Evolutionary conservation across 2,888 invertebrate species (phyloP).

Genomic region (Bimastos eiseni): DNA sequence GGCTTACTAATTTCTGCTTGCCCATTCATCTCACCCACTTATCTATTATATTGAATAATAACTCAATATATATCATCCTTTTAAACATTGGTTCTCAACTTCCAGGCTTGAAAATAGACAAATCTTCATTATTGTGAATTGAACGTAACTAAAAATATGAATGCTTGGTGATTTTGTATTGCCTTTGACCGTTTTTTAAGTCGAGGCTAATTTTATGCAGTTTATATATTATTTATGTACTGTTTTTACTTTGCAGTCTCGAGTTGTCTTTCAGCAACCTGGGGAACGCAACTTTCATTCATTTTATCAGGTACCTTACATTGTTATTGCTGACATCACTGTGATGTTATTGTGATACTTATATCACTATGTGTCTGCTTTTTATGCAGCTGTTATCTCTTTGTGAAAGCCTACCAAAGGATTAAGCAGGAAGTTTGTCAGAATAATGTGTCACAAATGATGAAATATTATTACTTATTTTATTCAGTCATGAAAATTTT

Average conservation of each 20-base stretch:
- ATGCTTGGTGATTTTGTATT: neutral
- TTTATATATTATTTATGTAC: slow-evolving; percentile 29
- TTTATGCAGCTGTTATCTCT: neutral
- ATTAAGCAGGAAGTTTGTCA: neutral
- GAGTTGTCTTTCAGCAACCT: slow-evolving; percentile 87
- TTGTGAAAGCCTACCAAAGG: neutral
- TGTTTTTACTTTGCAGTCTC: slow-evolving; percentile 67
- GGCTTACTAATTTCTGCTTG: neutral
- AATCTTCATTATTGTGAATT: neutral
- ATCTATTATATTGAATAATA: neutral
- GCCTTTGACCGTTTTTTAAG: neutral
- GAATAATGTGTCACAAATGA: too few relatives aligned
- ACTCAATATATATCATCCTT: too few relatives aligned
- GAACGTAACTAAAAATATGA: neutral
- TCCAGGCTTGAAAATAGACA: neutral
- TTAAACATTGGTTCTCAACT: neutral
- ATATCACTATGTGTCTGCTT: neutral
- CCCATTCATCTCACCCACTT: neutral
- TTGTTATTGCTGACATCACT: neutral
- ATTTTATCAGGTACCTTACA: slow-evolving; percentile 80
- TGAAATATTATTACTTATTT: too few relatives aligned
- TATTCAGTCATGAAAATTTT: neutral
- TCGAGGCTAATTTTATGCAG: neutral
- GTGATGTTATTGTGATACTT: neutral
- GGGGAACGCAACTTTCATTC: slow-evolving; percentile 97